phyloP scores from a whole-genome alignment of 2,113 vertebrate species.

The Danionella cerebrum region DNA sequence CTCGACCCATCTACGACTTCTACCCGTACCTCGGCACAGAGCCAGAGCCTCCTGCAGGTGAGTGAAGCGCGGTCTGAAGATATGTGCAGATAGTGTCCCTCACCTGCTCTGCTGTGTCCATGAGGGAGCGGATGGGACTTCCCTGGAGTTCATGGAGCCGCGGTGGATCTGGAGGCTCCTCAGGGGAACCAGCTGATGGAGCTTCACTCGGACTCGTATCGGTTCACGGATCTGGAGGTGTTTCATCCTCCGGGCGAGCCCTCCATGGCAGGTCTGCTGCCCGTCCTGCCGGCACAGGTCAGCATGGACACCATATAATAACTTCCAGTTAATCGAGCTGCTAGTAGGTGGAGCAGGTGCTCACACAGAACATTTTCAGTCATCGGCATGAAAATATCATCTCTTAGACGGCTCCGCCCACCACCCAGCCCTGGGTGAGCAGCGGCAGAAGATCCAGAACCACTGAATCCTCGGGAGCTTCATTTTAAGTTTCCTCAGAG shows the following conservation, averaged over 20 bases:
- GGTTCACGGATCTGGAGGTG: conserved; percentile 73
- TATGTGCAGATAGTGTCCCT: too few relatives aligned
- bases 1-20: conserved; percentile 70
- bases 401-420: too few relatives aligned
- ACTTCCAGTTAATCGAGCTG: too few relatives aligned
- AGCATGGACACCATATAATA: not conserved
- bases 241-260: conserved; percentile 70
- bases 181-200: conserved; percentile 77
- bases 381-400: too few relatives aligned
- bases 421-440: too few relatives aligned
- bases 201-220: conserved; percentile 74
- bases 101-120: not conserved
- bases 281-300: conserved; percentile 39
- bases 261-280: conserved; percentile 51
- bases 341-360: too few relatives aligned
- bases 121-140: conserved; percentile 79
- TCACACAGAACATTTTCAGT: too few relatives aligned
- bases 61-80: not conserved
- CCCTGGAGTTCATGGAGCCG: conserved; percentile 61
- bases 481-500: too few relatives aligned
- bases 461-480: too few relatives aligned
- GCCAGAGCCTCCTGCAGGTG: conserved; percentile 74
- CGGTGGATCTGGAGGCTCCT: conserved; percentile 67
- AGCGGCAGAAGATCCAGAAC: too few relatives aligned
- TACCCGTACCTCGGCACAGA: conserved; percentile 74